phyloP scores from a whole-genome alignment of 2,888 invertebrate species.

The Brenthis ino region DNA sequence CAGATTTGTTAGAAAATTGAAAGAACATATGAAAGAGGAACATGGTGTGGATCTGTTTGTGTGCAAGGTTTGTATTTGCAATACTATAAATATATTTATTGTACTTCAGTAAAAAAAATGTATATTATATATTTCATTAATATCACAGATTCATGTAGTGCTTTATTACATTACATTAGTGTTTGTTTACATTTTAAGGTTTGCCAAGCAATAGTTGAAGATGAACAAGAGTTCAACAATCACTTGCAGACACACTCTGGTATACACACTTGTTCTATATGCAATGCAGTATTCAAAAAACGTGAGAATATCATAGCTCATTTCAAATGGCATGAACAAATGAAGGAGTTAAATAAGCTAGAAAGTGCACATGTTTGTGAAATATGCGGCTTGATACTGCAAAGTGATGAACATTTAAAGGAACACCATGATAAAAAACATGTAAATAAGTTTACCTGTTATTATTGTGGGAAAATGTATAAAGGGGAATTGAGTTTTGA shows the following conservation, averaged over 20 bases:
- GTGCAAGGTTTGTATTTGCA: slow-evolving; percentile 58
- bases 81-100: neutral
- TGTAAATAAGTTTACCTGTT: slow-evolving; percentile 65
- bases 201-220: slow-evolving; percentile 61
- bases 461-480: slow-evolving; percentile 69
- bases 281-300: slow-evolving; percentile 62
- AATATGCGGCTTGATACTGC: slow-evolving; percentile 58
- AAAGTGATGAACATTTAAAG: slow-evolving; percentile 49
- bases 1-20: slow-evolving; percentile 65
- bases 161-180: neutral
- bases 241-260: slow-evolving; percentile 63
- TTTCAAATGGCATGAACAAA: slow-evolving; percentile 58
- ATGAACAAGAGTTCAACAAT: slow-evolving; percentile 55
- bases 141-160: neutral
- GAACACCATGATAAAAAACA: slow-evolving; percentile 61
- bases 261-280: slow-evolving; percentile 59
- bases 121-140: neutral
- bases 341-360: slow-evolving; percentile 28
- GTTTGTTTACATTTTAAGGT: slow-evolving; percentile 49
- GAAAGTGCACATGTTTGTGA: slow-evolving; percentile 62
- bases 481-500: slow-evolving; percentile 63
- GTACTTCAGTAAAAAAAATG: no score
- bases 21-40: slow-evolving; percentile 64
- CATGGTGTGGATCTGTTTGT: slow-evolving; percentile 62
- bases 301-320: slow-evolving; percentile 61